Base-by-base conservation (phyloP, 2,797 vertebrate species). In the Moxostoma hubbsi region DNA sequence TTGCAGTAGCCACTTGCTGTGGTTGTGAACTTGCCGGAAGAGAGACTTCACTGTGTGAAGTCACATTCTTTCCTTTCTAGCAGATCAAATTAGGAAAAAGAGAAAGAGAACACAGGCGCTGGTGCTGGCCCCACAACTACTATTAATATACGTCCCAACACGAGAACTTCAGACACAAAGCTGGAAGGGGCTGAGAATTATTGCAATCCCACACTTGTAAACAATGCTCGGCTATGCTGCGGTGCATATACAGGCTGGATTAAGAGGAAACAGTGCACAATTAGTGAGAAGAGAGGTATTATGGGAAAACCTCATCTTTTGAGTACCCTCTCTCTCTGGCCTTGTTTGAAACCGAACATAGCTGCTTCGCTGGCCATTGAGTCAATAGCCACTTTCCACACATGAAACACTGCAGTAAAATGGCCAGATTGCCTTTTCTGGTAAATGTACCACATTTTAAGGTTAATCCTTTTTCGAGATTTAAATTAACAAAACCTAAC, bases 51-150 rank as follows among this genome's bases (percentile, higher is more conserved):
- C 64, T 75, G 64, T 57, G 69, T 13, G 5, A 47, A 72, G 66
- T 50, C 82, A 87, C 69, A 90, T 89, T 86, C 76, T 59, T 88
- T 85, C 82, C 86, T 58, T 11, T 76, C 83, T 83, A 89, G 67
- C 66, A 88, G 82, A 88, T 87, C 83, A 90, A 86, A 87, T 82
- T 86, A 84, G 61, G 55, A 79, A 13, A n/a, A 58, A 9, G 15
- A 12, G 46, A 77, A 74, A 75, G 85, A 82, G 87, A 62, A 62
- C 53, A 63, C 81, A 89, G 86, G 88, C 55, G 77, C 74, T 75
- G 86, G 88, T 51, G 75, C 74, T 75, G 57, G 67, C 73, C 74
- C 73, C 73, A 78, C 77, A 87, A 87, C 80, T 77, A 80, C 79
- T 43, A 50, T 55, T n/a, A 63, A 12, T 16, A 76, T 70, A 18